Percentiles rank a stretch among this genome's conserved stretches.
phyloP scores from a whole-genome alignment of 2,888 invertebrate genomes.

The Oscheius sp. region DNA sequence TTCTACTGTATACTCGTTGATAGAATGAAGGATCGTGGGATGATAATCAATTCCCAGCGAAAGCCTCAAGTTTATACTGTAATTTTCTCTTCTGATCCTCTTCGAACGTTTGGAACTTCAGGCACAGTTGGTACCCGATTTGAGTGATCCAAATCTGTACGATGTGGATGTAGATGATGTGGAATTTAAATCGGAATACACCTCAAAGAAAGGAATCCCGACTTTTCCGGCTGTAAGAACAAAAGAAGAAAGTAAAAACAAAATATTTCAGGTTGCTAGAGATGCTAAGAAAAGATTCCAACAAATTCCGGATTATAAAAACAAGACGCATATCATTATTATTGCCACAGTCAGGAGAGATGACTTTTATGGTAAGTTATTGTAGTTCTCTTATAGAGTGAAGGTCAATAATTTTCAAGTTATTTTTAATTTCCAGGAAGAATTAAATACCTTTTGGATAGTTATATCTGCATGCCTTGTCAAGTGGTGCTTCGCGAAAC shows the following conservation, averaged over 20 bases:
- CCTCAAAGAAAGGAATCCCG: not conserved
- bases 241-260: not conserved
- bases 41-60: not conserved
- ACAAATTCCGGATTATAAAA: not conserved
- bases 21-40: not conserved
- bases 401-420: not conserved
- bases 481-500: constrained; percentile 7
- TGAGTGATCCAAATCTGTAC: not conserved
- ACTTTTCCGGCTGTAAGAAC: constrained; percentile 1
- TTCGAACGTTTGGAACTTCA: not conserved
- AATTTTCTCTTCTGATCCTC: not conserved
- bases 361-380: constrained; percentile 20
- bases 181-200: not conserved
- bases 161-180: not conserved
- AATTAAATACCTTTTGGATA: not conserved
- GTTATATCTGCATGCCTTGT: too few relatives aligned
- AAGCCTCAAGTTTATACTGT: not conserved
- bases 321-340: constrained; percentile 5
- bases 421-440: not conserved
- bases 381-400: too few relatives aligned
- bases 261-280: not conserved
- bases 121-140: constrained; percentile 9
- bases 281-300: not conserved
- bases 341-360: not conserved
- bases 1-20: not conserved